Evolutionary conservation across 2,888 invertebrate species (phyloP), one percentile per base, ranked within the genome.

Genomic region (Drosophila subsilvestris): DNA sequence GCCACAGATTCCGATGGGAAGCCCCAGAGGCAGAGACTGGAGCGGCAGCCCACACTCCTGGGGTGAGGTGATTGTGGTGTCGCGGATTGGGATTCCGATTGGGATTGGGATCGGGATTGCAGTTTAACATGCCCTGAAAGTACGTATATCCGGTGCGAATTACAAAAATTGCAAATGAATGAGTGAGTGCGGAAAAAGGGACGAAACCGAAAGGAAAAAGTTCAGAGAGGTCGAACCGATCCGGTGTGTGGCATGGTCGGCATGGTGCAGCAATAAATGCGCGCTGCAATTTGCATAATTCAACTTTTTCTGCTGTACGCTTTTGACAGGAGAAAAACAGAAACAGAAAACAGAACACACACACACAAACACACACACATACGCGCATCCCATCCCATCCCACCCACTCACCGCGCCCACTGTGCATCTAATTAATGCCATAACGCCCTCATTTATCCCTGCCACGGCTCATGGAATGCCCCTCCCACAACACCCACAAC

Each of bases 71-170:
- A 56, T 54, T 71, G 74, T 53, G 65, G 66, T 73, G 65, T 20
- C 53, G 48, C 20, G 54, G 54, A 58, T 65, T 73, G 72, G 56
- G 42, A 56, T 56, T 51, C 47, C 71, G 61, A 61, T 55, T 63
- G 72, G 55, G 42, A 56, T 53, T 51, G 51, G 74, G 61, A 61
- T 63, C 47, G 58, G 58, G 51, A 73, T 75, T 80, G 78, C 86
- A 83, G 59, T 63, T 76, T 71, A 73, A 76, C 72, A 78, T 80
- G 65, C 45, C 37, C 77, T 73, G 81, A 68, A 78, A 88, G 44
- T 67, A 49, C 79, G 74, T 78, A 79, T 83, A 86, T 85, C 85
- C 85, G 85, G 85, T 88, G 85, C 78, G 85, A 78, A 83, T 88
- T 88, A 76, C 81, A 69, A 78, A 59, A 71, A 53, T 47, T 66